Evolutionary conservation across 2,888 invertebrate genomes (phyloP).

Genomic region (Agonopterix subpropinquella): DNA sequence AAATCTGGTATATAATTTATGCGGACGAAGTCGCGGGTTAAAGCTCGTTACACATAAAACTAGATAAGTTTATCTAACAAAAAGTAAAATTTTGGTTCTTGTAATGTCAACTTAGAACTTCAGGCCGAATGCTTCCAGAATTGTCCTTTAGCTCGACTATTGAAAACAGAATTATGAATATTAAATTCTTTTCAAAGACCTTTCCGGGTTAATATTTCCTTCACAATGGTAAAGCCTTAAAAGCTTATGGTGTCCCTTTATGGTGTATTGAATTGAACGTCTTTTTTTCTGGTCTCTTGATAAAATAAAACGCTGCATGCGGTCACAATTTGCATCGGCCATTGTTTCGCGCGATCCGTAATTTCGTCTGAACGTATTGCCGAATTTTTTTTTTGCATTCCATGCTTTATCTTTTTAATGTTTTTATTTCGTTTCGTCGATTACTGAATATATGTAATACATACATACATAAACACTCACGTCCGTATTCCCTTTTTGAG

Average conservation of each 20-base stretch:
- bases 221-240: slow-evolving; percentile 47
- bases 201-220: slow-evolving; percentile 46
- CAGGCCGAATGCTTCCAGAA: no score
- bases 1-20: no score
- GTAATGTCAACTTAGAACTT: no score
- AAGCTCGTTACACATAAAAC: no score
- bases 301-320: slow-evolving; percentile 46
- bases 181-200: slow-evolving; percentile 9
- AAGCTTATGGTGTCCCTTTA: slow-evolving; percentile 42
- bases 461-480: not conserved
- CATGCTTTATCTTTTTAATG: slow-evolving; percentile 29
- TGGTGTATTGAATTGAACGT: slow-evolving; percentile 46
- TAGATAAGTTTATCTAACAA: no score
- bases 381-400: slow-evolving; percentile 25
- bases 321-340: slow-evolving; percentile 62
- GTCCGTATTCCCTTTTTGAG: not conserved
- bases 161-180: no score
- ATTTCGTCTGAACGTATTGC: slow-evolving; percentile 50
- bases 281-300: slow-evolving; percentile 46
- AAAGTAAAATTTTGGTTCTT: no score
- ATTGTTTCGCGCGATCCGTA: slow-evolving; percentile 60
- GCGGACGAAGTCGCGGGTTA: no score
- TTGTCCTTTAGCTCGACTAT: no score
- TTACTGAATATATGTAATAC: not conserved
- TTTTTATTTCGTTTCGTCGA: slow-evolving; percentile 26